Evolutionary conservation across 2,797 vertebrate species (phyloP), one percentile per base, ranked within the genome.

Genomic region (Aphelocoma californica): DNA sequence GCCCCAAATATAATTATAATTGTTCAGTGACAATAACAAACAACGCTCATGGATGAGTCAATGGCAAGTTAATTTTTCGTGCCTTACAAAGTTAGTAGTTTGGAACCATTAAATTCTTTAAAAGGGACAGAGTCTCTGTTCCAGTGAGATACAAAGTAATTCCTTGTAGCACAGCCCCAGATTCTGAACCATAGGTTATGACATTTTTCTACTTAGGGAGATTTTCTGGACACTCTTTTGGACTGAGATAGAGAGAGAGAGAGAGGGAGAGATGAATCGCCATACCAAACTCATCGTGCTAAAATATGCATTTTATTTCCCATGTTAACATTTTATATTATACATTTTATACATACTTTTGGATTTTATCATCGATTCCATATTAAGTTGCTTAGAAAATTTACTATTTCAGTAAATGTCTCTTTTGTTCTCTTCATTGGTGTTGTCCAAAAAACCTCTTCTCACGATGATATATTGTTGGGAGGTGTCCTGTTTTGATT

Each of bases 181-280:
- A 65, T 36, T 75, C 13, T 60, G 50, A 88, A 61, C 24, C 38
- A 75, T 6, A 84, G 57, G 32, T 66, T 72, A 31, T 36, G 50
- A 16, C 2, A 26, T 62, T 88, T 90, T 90, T 62, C n/a, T 88
- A 25, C 13, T 40, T 34, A 48, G 6, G 42, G 24, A 79, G 18
- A 62, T 90, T 91, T 90, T 78, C 29, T 70, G 79, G 32, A 48
- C 9, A 31, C 6, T 57, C 9, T n/a, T 82, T 72, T 61, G 53
- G 45, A 57, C 8, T 54, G 19, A 45, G 44, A 48, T 32, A 60
- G 18, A 25, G 23, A 26, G 20, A 25, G 23, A 26, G 20, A 20
- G 19, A 20, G 21, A 88, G 16, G 29, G 5, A 15, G 10, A 12
- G 4, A 40, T 69, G 7, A 7, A 32, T 45, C 0, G 0, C 25